Base-by-base conservation (phyloP, 2,888 invertebrate species). In the Bombylius major region DNA sequence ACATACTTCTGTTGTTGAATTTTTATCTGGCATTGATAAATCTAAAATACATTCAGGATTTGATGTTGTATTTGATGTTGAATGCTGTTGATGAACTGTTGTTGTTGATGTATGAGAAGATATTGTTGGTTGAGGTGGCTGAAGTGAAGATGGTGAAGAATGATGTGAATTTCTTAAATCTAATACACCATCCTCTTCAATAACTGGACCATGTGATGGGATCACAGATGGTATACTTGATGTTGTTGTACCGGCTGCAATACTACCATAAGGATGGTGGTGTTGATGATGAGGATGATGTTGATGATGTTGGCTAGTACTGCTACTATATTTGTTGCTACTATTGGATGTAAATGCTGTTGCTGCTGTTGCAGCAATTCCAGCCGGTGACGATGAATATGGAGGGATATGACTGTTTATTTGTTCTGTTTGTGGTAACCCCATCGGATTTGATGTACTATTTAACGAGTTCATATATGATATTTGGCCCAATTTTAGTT, bases 11-110 rank as follows among this genome's bases (percentile, higher is more conserved):
- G 89, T 90, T 64, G 87, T 83, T 13, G 90, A 87, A 77, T 91
- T 91, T 77, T 91, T 91, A 75, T 91, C 91, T 12, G 91, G 91
- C 91, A 92, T 91, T 60, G 90, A 90, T 58, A 92, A 78, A 77
- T 92, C 91, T 59, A 91, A 77, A 65, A 90, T 90, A 70, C 89
- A 89, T 46, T 89, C 84, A 48, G 82, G 59, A 57, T 65, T 60
- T 68, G 59, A 75, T 73, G 63, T 58, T 3, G 62, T 59, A 55
- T 60, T 63, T 32, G 59, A 51, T 48, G 61, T 58, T 14, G 62
- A 56, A 58, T 62, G 60, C 51, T 62, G 56, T 51, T 46, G 49
- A 50, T 58, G 56, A 23, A 60, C 55, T 32, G 60, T 57, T 23
- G 61, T 60, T 13, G 58, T 61, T 11, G 64, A 54, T 31, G 62